Evolutionary conservation across 92 coral and sea anemone species (phyloP), one percentile per base, ranked within the genome.

Genomic region (Epizoanthus rinbou): DNA sequence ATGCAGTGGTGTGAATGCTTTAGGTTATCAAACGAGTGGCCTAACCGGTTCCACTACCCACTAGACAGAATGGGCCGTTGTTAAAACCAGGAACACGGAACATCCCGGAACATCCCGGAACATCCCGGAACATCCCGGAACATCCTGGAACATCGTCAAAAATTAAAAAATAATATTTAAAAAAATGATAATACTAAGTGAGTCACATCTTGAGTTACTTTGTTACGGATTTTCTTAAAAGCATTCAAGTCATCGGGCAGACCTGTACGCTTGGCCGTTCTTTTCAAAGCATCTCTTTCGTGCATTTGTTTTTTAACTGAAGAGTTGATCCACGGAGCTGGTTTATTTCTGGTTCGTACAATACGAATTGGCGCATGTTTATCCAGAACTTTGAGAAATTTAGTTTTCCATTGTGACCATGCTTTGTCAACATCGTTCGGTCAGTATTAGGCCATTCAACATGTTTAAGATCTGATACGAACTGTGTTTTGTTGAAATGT

Each of bases 251-350:
- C 85, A 67, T 59, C 66, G 9, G 65, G 76, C 8, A 50, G 57
- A 47, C 72, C 72, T 50, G 76, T 24, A 67, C 72, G 69, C 24
- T 22, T 69, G 37, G 85, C 76, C 23, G 69, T 81, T 81, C 58
- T 81, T 75, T 81, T 81, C 39, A 81, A 50, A 23, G 58, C 21
- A 66, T 81, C 64, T 81, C 57, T 81, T n/a, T 58, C 76, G 57
- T 47, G 53, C 76, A 81, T 66, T 81, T 81, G 75, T 21, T 41
- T 58, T 43, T 81, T 81, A 23, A 81, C 64, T 52, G 53, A 58
- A 21, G 75, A 54, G 45, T 66, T 80, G 69, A 80, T 80, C 85
- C 85, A 80, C 5, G 85, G 85, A 21, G 85, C 67, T 64, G 85
- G 75, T 66, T 65, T 80, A 63, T 80, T 80, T 22, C 85, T 72